Evolutionary conservation across 2,113 vertebrate genomes (phyloP).

Genomic region (Todiramphus saurophagus): DNA sequence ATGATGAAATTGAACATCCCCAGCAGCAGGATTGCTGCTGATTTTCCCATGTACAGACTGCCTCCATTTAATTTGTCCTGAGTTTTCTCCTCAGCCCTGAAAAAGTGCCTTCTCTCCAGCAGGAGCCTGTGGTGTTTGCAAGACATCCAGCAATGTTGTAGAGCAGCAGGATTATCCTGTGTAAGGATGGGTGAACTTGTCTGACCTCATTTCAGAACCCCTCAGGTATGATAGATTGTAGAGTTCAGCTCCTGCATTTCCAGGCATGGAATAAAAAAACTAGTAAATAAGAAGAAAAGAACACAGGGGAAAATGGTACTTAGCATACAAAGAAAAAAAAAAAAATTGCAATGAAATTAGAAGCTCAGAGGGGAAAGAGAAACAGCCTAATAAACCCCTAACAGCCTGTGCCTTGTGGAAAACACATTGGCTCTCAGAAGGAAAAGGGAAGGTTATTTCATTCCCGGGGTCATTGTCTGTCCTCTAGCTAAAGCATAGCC

Average conservation of each 20-base stretch:
- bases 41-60: background rate
- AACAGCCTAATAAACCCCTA: background rate
- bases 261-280: background rate
- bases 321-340: background rate
- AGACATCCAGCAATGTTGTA: background rate
- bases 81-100: background rate
- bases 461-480: background rate
- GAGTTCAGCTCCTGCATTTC: background rate
- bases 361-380: background rate
- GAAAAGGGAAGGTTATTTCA: background rate
- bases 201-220: background rate
- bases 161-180: background rate
- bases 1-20: background rate
- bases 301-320: background rate
- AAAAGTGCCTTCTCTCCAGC: background rate
- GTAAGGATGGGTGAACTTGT: background rate
- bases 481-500: background rate
- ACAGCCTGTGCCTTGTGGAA: background rate
- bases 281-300: background rate
- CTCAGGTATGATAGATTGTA: background rate
- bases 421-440: background rate
- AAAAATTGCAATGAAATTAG: background rate
- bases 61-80: background rate
- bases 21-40: background rate
- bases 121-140: background rate